Conservation (phyloP, 1,140 invertebrate species). For the Monomorium pharaonis region DNA sequence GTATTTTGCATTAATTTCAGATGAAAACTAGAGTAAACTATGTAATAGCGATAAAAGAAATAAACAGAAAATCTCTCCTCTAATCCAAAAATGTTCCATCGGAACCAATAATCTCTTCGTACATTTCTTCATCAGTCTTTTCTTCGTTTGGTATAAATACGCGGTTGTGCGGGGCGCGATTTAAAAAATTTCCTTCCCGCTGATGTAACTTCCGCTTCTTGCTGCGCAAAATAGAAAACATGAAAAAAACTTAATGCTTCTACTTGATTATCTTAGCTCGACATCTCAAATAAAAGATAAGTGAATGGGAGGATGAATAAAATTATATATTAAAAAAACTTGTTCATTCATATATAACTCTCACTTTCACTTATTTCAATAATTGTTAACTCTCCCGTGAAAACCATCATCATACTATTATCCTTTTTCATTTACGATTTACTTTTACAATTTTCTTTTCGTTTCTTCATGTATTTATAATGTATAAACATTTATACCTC, state of each 20-base stretch:
- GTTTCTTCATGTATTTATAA: not conserved
- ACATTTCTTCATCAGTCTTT: not conserved
- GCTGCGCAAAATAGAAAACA: slow-evolving; percentile 22
- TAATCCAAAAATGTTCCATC: not conserved
- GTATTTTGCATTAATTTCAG: not conserved
- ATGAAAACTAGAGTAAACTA: not conserved
- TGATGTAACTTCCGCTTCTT: slow-evolving; percentile 38
- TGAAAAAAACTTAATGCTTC: slow-evolving; percentile 13
- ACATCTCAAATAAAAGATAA: slow-evolving; percentile 7
- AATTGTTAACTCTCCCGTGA: not conserved
- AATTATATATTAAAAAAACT: slow-evolving; percentile 49
- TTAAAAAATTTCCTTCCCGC: slow-evolving; percentile 33
- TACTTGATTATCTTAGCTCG: not conserved
- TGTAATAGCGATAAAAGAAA: not conserved
- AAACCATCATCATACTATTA: slow-evolving; percentile 5
- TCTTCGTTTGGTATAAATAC: slow-evolving; percentile 12
- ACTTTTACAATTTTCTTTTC: not conserved
- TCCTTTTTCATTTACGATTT: not conserved
- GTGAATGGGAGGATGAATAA: slow-evolving; percentile 31
- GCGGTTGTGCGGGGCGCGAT: not conserved
- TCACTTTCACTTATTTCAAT: slow-evolving; percentile 42
- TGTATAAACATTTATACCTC: slow-evolving; percentile 21
- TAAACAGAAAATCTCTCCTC: not conserved
- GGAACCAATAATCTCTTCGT: not conserved
- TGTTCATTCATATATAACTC: not conserved